Evolutionary conservation across 2,113 vertebrate genomes (phyloP).

Genomic region (Seriola aureovittata): DNA sequence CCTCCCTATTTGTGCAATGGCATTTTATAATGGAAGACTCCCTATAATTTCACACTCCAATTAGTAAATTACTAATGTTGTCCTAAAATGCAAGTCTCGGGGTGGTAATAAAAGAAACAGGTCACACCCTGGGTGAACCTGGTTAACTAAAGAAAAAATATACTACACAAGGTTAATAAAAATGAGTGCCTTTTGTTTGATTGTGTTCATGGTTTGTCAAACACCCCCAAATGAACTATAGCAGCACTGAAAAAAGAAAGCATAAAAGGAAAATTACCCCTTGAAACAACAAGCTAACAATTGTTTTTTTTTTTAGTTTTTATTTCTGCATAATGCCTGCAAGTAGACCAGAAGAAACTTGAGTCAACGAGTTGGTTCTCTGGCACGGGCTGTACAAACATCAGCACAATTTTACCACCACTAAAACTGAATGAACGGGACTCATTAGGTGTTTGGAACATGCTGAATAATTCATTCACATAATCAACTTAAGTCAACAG

Average conservation of each 20-base stretch:
- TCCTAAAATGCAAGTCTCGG: constrained; percentile 34
- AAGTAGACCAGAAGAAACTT: constrained; percentile 38
- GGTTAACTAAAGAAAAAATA: not conserved
- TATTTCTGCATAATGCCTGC: constrained; percentile 25
- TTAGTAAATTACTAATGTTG: constrained; percentile 75
- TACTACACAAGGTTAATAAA: not conserved
- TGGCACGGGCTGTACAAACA: constrained; percentile 46
- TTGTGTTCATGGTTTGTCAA: constrained; percentile 5
- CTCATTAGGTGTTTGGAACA: constrained; percentile 60
- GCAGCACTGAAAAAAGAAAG: not conserved
- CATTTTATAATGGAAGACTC: constrained; percentile 66
- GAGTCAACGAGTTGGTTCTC: constrained; percentile 44
- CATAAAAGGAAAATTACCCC: not conserved
- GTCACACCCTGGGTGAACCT: constrained; percentile 37
- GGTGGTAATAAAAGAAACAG: constrained; percentile 50
- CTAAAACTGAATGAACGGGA: constrained; percentile 48
- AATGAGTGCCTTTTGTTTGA: constrained; percentile 8
- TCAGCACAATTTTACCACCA: constrained; percentile 48
- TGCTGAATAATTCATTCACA: constrained; percentile 70
- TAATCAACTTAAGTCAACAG: constrained; percentile 62
- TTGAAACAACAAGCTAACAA: constrained; percentile 41
- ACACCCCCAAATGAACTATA: not conserved
- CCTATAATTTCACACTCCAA: constrained; percentile 78
- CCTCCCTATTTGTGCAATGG: constrained; percentile 68
- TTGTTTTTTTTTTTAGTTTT: not conserved